phyloP scores from a whole-genome alignment of 2,797 vertebrate species.

The Phrynocephalus forsythii region DNA sequence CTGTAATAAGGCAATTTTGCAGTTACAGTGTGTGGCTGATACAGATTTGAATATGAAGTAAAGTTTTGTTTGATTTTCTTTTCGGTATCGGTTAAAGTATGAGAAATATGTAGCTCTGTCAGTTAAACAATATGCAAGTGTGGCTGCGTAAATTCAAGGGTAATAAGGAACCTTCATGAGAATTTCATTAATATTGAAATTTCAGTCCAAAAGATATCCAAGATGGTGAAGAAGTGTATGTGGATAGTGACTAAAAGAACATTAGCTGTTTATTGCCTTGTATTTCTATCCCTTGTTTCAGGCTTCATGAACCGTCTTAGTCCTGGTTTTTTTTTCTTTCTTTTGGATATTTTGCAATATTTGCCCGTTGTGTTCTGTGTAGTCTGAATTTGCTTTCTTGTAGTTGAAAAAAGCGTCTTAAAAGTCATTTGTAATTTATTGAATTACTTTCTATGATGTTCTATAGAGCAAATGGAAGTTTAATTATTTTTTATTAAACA shows the following conservation, averaged over 20 bases:
- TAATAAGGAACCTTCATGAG: constrained; percentile 76
- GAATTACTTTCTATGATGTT: constrained; percentile 99
- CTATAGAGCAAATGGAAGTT: constrained; percentile 99
- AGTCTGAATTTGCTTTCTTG: constrained; percentile 95
- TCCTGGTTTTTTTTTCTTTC: constrained; percentile 87
- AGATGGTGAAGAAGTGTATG: constrained; percentile 79
- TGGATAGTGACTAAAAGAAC: constrained; percentile 89
- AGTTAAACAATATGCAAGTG: constrained; percentile 77
- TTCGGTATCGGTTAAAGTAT: constrained; percentile 71
- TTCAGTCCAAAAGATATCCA: constrained; percentile 79
- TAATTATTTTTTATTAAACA: constrained; percentile 99
- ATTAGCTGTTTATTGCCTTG: constrained; percentile 87
- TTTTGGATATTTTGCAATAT: constrained; percentile 96
- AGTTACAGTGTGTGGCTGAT: constrained; percentile 77
- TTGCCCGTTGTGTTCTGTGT: constrained; percentile 99
- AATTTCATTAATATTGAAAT: constrained; percentile 77
- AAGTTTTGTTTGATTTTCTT: constrained; percentile 76
- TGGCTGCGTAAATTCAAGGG: constrained; percentile 78
- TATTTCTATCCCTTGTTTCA: constrained; percentile 87
- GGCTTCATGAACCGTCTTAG: constrained; percentile 91
- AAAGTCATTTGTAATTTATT: constrained; percentile 99
- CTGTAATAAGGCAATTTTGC: constrained; percentile 80
- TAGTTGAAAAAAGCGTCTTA: constrained; percentile 96
- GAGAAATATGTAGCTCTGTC: constrained; percentile 72
- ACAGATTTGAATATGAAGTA: constrained; percentile 75